A percentile compares a stretch with the other conserved stretches of the same genome.
phyloP scores from a whole-genome alignment of 2,113 vertebrate species.

The Percina caprodes region DNA sequence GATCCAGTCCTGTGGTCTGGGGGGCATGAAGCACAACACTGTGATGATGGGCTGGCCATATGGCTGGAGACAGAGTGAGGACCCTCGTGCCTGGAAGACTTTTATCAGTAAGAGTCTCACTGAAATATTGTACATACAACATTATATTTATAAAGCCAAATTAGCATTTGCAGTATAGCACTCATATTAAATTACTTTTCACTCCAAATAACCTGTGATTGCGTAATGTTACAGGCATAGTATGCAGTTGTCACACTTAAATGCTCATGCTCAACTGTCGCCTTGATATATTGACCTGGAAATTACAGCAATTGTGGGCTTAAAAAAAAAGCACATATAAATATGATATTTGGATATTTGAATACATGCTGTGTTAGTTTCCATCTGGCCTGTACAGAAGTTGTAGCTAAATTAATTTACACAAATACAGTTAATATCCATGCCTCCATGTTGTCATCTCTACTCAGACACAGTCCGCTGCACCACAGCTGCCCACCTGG shows the following conservation, averaged over 20 bases:
- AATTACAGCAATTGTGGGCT: background rate
- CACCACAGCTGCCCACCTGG: slow-evolving; percentile 96
- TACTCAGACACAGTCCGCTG: slow-evolving; percentile 94
- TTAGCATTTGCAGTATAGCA: background rate
- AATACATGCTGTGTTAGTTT: background rate
- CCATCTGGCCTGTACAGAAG: background rate
- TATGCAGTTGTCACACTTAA: background rate
- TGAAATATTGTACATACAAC: background rate
- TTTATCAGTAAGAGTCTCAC: slow-evolving; percentile 89
- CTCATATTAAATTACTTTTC: background rate
- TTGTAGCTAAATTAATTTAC: background rate
- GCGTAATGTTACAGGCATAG: background rate
- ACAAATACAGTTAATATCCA: slow-evolving; percentile 3
- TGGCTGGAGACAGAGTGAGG: slow-evolving; percentile 98
- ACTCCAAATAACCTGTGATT: background rate
- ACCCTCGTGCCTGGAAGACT: slow-evolving; percentile 97
- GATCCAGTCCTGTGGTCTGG: slow-evolving; percentile 97
- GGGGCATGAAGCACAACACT: slow-evolving; percentile 98
- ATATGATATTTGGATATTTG: background rate
- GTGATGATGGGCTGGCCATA: slow-evolving; percentile 99
- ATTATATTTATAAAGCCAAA: background rate
- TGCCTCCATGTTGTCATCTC: slow-evolving; percentile 19
- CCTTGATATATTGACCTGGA: background rate
- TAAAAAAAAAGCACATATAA: background rate
- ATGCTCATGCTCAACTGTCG: background rate